Base-by-base conservation (phyloP, 1,140 invertebrate species). In the Drosophila pseudoobscura region DNA sequence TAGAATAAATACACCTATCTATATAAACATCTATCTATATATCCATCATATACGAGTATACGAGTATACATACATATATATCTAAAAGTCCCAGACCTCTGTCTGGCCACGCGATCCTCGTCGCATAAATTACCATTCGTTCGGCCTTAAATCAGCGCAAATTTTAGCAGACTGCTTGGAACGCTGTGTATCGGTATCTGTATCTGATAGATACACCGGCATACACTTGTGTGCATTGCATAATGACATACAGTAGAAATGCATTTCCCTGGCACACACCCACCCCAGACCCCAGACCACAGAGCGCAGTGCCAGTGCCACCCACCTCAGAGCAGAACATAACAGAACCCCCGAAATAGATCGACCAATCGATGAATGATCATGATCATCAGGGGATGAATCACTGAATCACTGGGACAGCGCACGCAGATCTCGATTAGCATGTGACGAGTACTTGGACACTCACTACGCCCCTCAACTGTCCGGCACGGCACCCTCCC, bases 101-200 rank as follows among this genome's bases (percentile, higher is more conserved):
- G 68, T 54, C 73, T 79, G 70, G 82, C 75, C 83, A 87, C 83
- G 83, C 83, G 83, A 53, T 71, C 49, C 56, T 72, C 66, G 44
- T 52, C 77, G 68, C 80, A 84, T 84, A 84, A 84, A 84, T 84
- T 84, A 80, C 47, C 80, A 75, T 79, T 84, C 64, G 80, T 55
- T 65, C 57, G 69, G 76, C 80, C 61, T 84, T 84, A 84, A 84
- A 84, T 84, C 80, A 85, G 71, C 77, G 53, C 46, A 60, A 51
- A 75, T 44, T 56, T 46, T 58, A 8, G 69, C 54, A 74, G 71
- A 73, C 69, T 63, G 69, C 69, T 73, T 63, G 66, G 69, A 60
- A 71, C 55, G 11, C 7, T 69, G 49, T 26, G 39, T 31, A 29
- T 29, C 29, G 6, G 49, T 29, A 22, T 8, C 41, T 39, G 39